phyloP scores from a whole-genome alignment of 2,797 vertebrate species.

The Rhabdophis nuchalis region DNA sequence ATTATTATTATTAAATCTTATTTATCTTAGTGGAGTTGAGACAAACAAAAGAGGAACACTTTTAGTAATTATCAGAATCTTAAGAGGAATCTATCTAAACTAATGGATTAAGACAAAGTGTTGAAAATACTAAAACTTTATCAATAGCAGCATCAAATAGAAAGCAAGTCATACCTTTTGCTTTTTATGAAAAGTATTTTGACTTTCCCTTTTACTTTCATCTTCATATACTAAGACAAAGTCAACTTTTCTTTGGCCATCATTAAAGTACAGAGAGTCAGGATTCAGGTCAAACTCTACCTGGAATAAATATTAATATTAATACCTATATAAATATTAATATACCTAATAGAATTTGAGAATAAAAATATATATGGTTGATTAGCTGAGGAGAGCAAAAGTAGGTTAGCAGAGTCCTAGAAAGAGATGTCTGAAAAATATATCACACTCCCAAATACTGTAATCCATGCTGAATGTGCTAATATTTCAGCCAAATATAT shows the following conservation, averaged over 20 bases:
- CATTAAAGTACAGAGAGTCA: slow-evolving; percentile 87
- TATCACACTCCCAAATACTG: not conserved
- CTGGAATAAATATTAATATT: slow-evolving; percentile 63
- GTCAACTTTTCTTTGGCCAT: slow-evolving; percentile 85
- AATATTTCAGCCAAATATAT: not conserved
- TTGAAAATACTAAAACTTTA: not conserved
- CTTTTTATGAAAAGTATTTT: slow-evolving; percentile 72
- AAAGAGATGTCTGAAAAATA: not conserved
- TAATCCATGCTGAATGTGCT: not conserved
- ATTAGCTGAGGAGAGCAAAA: not conserved
- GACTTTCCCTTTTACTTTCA: slow-evolving; percentile 79
- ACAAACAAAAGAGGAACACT: not conserved
- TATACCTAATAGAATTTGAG: not conserved
- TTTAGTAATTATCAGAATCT: not conserved
- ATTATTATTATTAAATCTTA: not conserved
- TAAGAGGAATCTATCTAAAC: not conserved
- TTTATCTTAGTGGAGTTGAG: not conserved
- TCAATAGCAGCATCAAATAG: not conserved
- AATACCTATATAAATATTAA: not conserved
- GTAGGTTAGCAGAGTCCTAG: not conserved
- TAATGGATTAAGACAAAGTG: not conserved
- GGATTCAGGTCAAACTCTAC: slow-evolving; percentile 81
- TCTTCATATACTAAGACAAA: slow-evolving; percentile 91
- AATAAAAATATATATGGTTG: not conserved
- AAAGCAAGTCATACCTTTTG: slow-evolving; percentile 72